Base-by-base conservation (phyloP, 2,113 vertebrate species). In the Chionis minor region DNA sequence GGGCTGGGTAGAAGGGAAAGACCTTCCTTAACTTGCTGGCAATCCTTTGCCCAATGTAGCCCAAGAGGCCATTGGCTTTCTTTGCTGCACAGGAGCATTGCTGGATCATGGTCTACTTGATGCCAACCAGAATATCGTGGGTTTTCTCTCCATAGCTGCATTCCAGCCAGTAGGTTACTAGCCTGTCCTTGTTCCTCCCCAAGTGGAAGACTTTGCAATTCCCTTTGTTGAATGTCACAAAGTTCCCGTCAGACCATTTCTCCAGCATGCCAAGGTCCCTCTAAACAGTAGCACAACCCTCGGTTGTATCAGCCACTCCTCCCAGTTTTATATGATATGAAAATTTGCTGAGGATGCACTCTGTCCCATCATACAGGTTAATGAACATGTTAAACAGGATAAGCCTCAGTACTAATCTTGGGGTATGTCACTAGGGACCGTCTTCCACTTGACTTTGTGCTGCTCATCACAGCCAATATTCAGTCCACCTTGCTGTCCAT, bases 321-420 rank as follows among this genome's bases (percentile, higher is more conserved):
- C 19, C 19, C 45, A 33, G 11, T 78, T 63, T 65, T 33, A 44
- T 65, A 21, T 8, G 10, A 47, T 27, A 45, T 47, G 28, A 51
- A 82, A 80, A 61, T 19, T 40, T 56, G 30, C 14, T 42, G 22
- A 62, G 6, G 20, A 30, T 17, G 28, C 19, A 20, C 7, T 38
- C 44, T 78, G 20, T 78, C 18, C 44, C 15, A 30, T 65, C 21
- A 35, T 40, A 19, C 35, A 55, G 13, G 19, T 32, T 88, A 85
- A 40, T 1, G 0, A 65, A 92, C 38, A 13, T 21, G 19, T 65
- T 61, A 47, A 86, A 79, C 20, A 61, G 17, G 13, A 78, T 4
- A 81, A 12, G 27, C 13, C 8, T 7, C 17, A 4, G 0, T 56
- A 33, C 47, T 35, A 24, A 33, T 0, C 0, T 32, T n/a, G 35